Percentiles rank a stretch among this genome's conserved stretches.
phyloP scores from a whole-genome alignment of 1,140 invertebrate species.

The Zaprionus ghesquierei region DNA sequence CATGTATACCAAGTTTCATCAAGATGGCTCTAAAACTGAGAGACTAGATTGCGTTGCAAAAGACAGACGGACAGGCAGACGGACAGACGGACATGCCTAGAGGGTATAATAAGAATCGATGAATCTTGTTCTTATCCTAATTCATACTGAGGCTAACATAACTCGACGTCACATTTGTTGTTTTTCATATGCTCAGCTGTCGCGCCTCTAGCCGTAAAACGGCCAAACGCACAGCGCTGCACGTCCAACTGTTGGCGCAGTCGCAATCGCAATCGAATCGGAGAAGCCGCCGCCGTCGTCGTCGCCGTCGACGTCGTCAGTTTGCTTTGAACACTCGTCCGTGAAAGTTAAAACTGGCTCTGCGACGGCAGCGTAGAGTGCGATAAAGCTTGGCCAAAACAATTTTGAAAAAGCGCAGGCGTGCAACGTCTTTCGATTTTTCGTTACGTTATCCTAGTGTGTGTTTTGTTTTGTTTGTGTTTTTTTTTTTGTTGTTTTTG shows the following conservation, averaged over 20 bases:
- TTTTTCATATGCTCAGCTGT: background rate
- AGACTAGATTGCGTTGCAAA: no score
- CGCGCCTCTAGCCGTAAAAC: conserved; percentile 13
- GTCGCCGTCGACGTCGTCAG: conserved; percentile 29
- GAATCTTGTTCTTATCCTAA: no score
- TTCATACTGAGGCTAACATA: no score
- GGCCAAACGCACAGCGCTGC: conserved; percentile 18
- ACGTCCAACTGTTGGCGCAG: conserved; percentile 32
- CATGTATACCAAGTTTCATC: no score
- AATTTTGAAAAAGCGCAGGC: conserved; percentile 67
- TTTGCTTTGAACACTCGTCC: conserved; percentile 66
- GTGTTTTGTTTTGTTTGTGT: conserved; percentile 1
- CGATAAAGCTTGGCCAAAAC: conserved; percentile 32
- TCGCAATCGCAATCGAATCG: conserved; percentile 36
- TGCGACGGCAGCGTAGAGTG: conserved; percentile 14
- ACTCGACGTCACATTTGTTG: no score
- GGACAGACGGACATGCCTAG: no score
- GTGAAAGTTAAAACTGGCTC: conserved; percentile 55
- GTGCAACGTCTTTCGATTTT: conserved; percentile 63
- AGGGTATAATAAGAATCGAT: no score
- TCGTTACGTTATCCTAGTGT: background rate
- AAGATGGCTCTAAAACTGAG: no score
- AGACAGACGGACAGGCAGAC: no score
- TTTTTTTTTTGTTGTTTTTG: conserved; percentile 32
- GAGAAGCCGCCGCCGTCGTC: conserved; percentile 17